Evolutionary conservation across 2,888 invertebrate genomes (phyloP).

Genomic region (Calameuta pallipes): DNA sequence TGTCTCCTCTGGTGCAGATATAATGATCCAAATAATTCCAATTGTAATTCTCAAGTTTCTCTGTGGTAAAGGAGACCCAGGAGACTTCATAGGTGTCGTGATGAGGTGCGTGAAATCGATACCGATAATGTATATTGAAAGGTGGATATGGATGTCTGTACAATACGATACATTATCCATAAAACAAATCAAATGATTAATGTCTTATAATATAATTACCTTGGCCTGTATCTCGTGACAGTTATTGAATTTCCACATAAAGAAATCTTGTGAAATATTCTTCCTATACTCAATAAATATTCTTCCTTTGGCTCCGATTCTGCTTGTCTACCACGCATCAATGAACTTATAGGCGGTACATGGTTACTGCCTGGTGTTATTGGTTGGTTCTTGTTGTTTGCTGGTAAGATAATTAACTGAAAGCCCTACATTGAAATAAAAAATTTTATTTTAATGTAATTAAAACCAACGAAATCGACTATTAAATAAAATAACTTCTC

Average conservation of each 20-base stretch:
- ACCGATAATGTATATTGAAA: conserved; percentile 90
- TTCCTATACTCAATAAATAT: conserved; percentile 90
- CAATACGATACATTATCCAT: conserved; percentile 28
- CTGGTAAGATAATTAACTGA: conserved; percentile 79
- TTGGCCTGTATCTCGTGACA: conserved; percentile 93
- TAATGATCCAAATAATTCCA: conserved; percentile 99
- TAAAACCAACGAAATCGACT: too few species aligned
- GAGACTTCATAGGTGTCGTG: conserved; percentile 94
- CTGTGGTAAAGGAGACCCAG: conserved; percentile 93
- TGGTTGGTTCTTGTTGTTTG: conserved; percentile 53
- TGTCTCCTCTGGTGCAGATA: conserved; percentile 93
- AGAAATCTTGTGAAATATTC: conserved; percentile 93
- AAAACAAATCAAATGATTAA: conserved; percentile 6
- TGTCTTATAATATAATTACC: conserved; percentile 68
- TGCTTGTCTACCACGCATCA: conserved; percentile 60
- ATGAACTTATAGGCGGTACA: conserved; percentile 55
- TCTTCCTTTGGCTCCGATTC: conserved; percentile 75
- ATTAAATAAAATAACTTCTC: not conserved
- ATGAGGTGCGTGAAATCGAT: conserved; percentile 92
- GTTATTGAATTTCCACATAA: conserved; percentile 90
- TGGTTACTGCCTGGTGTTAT: conserved; percentile 52
- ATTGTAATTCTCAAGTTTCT: conserved; percentile 94
- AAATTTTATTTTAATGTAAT: not conserved
- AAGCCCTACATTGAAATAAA: conserved; percentile 73
- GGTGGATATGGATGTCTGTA: conserved; percentile 93